These are phyloP conservation scores for Mesocentrotus franciscanus DNA, from an alignment of 53 echinoderm and acorn worm species.

Conservation along the genomic window DNA sequence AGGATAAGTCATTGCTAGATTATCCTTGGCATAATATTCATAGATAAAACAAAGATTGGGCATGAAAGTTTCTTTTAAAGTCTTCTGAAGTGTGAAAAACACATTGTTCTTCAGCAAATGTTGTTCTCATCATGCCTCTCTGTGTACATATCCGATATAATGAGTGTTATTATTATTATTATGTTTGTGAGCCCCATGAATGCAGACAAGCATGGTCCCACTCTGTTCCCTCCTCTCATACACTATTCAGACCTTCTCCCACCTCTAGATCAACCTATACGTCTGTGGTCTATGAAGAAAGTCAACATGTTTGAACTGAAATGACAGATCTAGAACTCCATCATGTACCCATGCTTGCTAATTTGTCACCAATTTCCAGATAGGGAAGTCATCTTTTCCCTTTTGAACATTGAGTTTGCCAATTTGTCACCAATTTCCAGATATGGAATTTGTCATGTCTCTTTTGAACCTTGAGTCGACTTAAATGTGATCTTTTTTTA, in stretches of 20 bases:
- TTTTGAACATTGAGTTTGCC: not conserved
- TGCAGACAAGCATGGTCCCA: not conserved
- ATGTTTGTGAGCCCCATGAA: not conserved
- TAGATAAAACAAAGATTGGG: no score
- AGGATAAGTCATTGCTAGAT: no score
- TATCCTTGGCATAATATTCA: no score
- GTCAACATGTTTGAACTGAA: not conserved
- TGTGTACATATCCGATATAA: not conserved
- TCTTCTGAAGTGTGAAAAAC: no score
- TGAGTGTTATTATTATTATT: not conserved
- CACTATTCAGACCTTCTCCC: not conserved
- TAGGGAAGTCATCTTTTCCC: not conserved
- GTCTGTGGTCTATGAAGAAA: constrained; percentile 10
- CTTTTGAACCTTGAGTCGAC: no score
- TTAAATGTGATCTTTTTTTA: no score
- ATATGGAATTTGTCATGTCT: no score
- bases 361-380: not conserved
- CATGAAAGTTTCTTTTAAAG: no score
- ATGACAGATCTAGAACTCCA: constrained; percentile 36
- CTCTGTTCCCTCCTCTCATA: not conserved
- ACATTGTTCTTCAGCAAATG: no score
- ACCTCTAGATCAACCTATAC: not conserved
- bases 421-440: no score
- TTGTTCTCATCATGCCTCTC: not conserved
- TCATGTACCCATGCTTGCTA: constrained; percentile 1